phyloP scores from a whole-genome alignment of 2,113 vertebrate species.

The Brachypteracias leptosomus region DNA sequence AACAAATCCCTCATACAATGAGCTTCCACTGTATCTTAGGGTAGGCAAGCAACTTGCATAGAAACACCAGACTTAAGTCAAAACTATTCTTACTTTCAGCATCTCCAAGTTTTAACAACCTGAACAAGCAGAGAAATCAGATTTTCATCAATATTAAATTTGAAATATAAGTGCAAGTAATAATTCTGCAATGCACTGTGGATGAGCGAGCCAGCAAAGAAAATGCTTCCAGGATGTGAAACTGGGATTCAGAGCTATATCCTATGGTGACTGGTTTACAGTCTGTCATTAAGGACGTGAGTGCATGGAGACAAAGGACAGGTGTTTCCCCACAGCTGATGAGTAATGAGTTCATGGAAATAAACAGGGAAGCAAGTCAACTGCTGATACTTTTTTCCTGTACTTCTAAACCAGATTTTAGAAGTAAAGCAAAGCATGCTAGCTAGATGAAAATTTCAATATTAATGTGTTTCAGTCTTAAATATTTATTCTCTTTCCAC shows the following conservation, averaged over 20 bases:
- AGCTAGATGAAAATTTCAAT: neutral
- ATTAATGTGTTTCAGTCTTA: neutral
- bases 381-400: neutral
- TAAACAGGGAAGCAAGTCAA: conserved; percentile 34
- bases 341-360: conserved; percentile 7
- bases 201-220: neutral
- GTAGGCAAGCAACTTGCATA: neutral
- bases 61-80: neutral
- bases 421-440: neutral
- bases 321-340: conserved; percentile 6
- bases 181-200: neutral
- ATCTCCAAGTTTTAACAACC: neutral
- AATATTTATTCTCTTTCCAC: conserved; percentile 8
- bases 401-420: neutral
- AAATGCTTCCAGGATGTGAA: neutral
- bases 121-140: neutral
- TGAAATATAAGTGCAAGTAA: neutral
- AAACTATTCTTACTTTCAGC: neutral
- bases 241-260: neutral
- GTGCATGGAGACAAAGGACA: neutral
- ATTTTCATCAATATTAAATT: neutral
- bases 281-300: neutral
- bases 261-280: neutral
- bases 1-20: neutral
- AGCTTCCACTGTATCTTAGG: neutral